These are phyloP conservation scores for Archips crataeganus DNA, from an alignment of 2,888 invertebrate genomes.

Conservation along the genomic window DNA sequence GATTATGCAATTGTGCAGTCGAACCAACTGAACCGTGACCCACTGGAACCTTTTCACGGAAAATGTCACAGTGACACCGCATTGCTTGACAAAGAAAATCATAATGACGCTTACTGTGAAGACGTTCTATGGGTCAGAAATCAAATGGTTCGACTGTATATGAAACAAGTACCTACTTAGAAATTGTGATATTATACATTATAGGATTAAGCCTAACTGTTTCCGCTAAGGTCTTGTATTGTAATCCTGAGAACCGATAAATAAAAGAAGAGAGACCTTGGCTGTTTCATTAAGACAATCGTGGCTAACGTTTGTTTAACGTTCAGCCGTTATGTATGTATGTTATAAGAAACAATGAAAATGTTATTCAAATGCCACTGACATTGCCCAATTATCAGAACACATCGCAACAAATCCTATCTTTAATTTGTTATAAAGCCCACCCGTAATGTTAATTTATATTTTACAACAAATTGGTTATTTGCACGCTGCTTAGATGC, in stretches of 20 bases:
- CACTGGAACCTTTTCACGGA: no score
- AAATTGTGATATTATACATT: no score
- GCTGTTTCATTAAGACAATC: not conserved
- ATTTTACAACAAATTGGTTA: slow-evolving; percentile 60
- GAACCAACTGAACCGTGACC: no score
- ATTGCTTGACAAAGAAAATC: no score
- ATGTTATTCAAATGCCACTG: slow-evolving; percentile 22
- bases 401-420: slow-evolving; percentile 12
- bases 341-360: slow-evolving; percentile 18
- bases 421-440: slow-evolving; percentile 9
- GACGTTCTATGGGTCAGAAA: no score
- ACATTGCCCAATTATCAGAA: slow-evolving; percentile 1
- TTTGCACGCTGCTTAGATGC: slow-evolving; percentile 92
- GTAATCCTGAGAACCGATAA: slow-evolving; percentile 19
- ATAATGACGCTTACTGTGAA: no score
- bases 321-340: slow-evolving; percentile 22
- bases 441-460: slow-evolving; percentile 31
- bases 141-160: no score
- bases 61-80: no score
- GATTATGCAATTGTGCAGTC: no score
- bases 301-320: slow-evolving; percentile 32
- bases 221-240: slow-evolving; percentile 2
- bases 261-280: slow-evolving; percentile 30
- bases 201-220: no score
- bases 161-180: no score